Evolutionary conservation across 2,113 vertebrate species (phyloP).

Genomic region (Entosphenus tridentatus): DNA sequence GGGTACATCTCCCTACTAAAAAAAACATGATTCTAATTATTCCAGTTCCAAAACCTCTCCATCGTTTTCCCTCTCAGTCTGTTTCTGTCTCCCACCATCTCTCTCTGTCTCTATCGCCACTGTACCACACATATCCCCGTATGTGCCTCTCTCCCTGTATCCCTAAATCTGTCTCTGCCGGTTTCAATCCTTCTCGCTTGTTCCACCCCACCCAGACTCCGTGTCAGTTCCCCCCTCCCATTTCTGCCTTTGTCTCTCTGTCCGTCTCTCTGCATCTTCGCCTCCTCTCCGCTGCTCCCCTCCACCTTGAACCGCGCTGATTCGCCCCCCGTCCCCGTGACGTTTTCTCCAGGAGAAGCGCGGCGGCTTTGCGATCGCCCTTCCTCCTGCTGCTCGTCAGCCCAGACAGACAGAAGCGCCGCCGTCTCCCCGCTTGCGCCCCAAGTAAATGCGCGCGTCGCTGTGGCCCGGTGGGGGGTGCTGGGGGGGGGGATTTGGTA

Average conservation of each 20-base stretch:
- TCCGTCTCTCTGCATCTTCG: not conserved
- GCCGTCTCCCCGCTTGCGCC: too few relatives aligned
- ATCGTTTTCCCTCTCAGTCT: not conserved
- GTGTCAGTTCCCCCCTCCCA: not conserved
- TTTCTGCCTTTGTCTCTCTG: not conserved
- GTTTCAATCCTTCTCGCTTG: not conserved
- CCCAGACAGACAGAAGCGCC: too few relatives aligned
- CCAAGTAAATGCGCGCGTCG: too few relatives aligned
- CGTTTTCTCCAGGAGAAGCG: not conserved
- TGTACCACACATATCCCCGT: not conserved
- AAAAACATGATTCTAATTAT: too few relatives aligned
- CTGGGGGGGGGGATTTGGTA: too few relatives aligned
- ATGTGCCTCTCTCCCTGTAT: not conserved
- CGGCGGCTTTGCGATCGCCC: too few relatives aligned
- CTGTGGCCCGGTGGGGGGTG: too few relatives aligned
- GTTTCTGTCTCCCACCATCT: not conserved
- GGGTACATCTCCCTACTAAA: too few relatives aligned
- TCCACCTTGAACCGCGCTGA: not conserved
- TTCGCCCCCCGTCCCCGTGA: not conserved
- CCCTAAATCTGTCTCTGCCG: not conserved
- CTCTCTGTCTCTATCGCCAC: not conserved
- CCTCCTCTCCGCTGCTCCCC: not conserved
- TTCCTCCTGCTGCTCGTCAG: too few relatives aligned
- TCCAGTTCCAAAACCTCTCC: not conserved
- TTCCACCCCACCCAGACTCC: not conserved